Percentiles rank a stretch among this genome's conserved stretches.
Conservation (phyloP, 2,888 invertebrate species). For the Bellardia pandia region DNA sequence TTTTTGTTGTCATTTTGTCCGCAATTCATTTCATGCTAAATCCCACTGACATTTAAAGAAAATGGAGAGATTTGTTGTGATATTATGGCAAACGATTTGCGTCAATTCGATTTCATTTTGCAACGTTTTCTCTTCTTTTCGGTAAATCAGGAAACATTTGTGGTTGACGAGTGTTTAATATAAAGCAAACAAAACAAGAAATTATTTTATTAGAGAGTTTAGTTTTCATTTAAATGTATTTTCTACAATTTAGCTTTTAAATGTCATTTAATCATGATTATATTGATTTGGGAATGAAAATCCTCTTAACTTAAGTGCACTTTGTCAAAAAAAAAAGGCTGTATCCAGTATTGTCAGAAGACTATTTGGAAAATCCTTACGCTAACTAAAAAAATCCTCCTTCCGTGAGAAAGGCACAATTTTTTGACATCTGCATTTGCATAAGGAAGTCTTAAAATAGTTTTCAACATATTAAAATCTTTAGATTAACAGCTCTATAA, state of each 20-base stretch:
- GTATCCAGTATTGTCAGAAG: too few species aligned
- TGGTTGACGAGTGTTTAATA: background rate
- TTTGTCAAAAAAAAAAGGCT: background rate
- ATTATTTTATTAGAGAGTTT: background rate
- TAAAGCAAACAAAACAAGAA: background rate
- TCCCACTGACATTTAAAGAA: slow-evolving; percentile 48
- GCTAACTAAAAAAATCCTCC: too few species aligned
- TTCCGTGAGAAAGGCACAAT: too few species aligned
- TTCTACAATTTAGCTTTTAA: slow-evolving; percentile 2
- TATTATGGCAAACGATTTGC: slow-evolving; percentile 15
- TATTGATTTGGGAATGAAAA: slow-evolving; percentile 43
- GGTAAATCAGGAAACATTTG: background rate
- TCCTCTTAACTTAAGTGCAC: slow-evolving; percentile 45
- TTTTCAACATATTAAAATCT: too few species aligned
- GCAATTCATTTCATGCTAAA: slow-evolving; percentile 46
- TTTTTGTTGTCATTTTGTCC: slow-evolving; percentile 12
- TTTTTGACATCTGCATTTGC: too few species aligned
- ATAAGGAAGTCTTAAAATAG: too few species aligned
- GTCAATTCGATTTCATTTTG: background rate
- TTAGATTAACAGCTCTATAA: too few species aligned
- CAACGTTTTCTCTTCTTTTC: background rate
- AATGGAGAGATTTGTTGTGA: slow-evolving; percentile 36
- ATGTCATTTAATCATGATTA: slow-evolving; percentile 42
- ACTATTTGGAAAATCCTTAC: too few species aligned
- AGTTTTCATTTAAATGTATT: slow-evolving; percentile 11